phyloP scores from a whole-genome alignment of 2,113 vertebrate species.

The Oncorhynchus clarkii region DNA sequence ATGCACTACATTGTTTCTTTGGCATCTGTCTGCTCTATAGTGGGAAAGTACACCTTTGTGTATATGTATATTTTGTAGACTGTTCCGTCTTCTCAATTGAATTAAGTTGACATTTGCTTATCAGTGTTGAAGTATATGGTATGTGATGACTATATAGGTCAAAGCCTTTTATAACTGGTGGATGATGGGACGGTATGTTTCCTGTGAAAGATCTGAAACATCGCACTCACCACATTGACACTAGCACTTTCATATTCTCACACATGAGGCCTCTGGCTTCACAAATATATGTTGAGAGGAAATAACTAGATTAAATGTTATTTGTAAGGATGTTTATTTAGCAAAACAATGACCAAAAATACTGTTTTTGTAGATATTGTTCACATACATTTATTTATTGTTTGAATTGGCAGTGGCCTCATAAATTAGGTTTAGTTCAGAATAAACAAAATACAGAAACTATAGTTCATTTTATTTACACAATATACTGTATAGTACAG shows the following conservation, averaged over 20 bases:
- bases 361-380: constrained; percentile 35
- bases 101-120: too few relatives aligned
- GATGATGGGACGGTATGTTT: background rate
- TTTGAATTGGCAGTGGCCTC: constrained; percentile 27
- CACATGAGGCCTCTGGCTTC: background rate
- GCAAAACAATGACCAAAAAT: background rate
- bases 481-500: constrained; percentile 15
- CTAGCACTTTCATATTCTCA: background rate
- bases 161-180: background rate
- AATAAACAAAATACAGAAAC: constrained; percentile 40
- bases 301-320: background rate
- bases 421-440: constrained; percentile 64
- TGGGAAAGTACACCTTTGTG: too few relatives aligned
- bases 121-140: too few relatives aligned
- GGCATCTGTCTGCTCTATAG: too few relatives aligned
- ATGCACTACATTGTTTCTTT: too few relatives aligned
- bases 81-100: too few relatives aligned
- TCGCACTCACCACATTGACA: background rate
- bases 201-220: background rate
- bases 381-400: constrained; percentile 64
- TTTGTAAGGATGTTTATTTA: background rate
- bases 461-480: constrained; percentile 48
- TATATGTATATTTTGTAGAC: too few relatives aligned
- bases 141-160: background rate
- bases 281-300: background rate